A percentile compares a stretch with the other conserved stretches of the same genome.
Conservation (phyloP, 1,140 invertebrate species). For the Lepidurus couesii region DNA sequence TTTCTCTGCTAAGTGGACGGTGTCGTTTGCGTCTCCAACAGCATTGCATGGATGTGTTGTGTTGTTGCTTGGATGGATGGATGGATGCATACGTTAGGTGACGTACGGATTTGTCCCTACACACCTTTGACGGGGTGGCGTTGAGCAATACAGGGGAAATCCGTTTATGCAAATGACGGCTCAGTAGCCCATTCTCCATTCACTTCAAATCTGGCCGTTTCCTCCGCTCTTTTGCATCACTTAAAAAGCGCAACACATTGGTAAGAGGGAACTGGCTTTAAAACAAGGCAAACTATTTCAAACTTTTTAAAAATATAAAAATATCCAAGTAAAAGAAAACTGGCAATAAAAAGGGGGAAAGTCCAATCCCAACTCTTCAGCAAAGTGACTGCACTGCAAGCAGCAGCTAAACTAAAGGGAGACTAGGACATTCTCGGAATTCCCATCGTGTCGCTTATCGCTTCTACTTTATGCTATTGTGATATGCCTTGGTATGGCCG, state of each 20-base stretch:
- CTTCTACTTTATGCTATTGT: not conserved
- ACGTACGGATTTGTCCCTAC: not conserved
- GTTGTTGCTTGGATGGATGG: slow-evolving; percentile 7
- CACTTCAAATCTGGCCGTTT: not conserved
- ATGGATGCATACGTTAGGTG: not conserved
- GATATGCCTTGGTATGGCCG: not conserved
- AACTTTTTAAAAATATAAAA: too few relatives aligned
- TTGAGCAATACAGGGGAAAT: not conserved
- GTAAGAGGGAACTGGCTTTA: too few relatives aligned
- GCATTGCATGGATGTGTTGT: slow-evolving; percentile 8
- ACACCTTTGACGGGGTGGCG: not conserved
- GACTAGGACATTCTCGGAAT: not conserved
- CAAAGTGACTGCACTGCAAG: not conserved
- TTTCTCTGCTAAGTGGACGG: not conserved
- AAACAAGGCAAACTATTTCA: too few relatives aligned
- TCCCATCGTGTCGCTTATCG: not conserved
- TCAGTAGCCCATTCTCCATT: not conserved
- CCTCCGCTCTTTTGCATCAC: not conserved
- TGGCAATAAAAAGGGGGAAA: not conserved
- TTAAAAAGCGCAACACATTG: not conserved
- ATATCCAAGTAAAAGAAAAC: not conserved
- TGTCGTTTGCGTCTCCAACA: not conserved
- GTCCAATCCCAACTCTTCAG: not conserved
- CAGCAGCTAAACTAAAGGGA: slow-evolving; percentile 1
- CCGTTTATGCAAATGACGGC: slow-evolving; percentile 13